Conservation (phyloP, 64 coral and sea anemone genomes). For the Stylophora pistillata region DNA sequence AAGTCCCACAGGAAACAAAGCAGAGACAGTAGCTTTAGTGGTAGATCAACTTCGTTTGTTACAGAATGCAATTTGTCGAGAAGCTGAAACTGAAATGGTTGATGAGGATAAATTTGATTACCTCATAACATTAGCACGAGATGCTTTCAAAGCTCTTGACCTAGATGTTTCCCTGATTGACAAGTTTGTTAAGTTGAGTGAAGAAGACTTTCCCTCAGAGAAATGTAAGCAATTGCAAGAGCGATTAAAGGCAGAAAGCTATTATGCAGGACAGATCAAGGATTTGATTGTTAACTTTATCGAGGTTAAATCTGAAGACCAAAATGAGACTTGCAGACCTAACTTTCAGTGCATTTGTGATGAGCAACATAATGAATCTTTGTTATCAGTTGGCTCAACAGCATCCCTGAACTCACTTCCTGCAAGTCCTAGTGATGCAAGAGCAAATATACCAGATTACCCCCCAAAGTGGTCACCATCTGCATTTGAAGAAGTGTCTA, state of each 20-base stretch:
- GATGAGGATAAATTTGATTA: too few species aligned
- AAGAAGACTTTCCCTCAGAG: slow-evolving; percentile 20
- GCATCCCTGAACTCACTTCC: background rate
- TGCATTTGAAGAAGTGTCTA: too few species aligned
- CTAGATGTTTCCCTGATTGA: background rate
- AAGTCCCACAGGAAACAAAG: background rate
- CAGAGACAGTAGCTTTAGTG: slow-evolving; percentile 16
- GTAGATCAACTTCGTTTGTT: slow-evolving; percentile 25
- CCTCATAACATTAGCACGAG: background rate
- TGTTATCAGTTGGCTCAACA: background rate
- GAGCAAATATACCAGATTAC: too few species aligned
- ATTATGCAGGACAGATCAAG: too few species aligned
- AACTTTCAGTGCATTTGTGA: background rate
- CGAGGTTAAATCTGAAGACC: background rate
- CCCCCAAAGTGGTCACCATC: too few species aligned
- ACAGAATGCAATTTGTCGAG: background rate
- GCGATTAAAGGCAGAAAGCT: background rate
- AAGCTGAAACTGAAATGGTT: too few species aligned
- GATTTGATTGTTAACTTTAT: background rate
- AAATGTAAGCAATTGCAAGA: background rate
- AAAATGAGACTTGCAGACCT: too few species aligned
- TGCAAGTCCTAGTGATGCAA: too few species aligned
- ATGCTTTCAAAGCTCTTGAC: slow-evolving; percentile 7
- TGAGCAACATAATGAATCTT: background rate
- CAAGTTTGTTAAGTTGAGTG: background rate